phyloP scores from a whole-genome alignment of 2,888 invertebrate species.

The Agonopterix alstromeriana region DNA sequence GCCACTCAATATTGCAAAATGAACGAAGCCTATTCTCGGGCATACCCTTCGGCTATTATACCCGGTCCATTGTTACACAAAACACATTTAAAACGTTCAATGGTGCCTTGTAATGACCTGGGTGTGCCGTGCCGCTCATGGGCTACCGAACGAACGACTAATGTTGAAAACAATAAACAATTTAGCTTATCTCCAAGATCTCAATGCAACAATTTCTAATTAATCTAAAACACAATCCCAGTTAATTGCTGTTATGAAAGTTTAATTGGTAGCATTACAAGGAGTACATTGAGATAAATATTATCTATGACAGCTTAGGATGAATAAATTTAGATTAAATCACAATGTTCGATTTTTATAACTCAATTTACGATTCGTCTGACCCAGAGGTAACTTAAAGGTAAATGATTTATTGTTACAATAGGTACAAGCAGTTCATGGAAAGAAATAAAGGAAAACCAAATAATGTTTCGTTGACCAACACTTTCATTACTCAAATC shows the following conservation, averaged over 20 bases:
- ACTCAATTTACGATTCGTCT: constrained; percentile 5
- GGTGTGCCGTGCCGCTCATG: constrained; percentile 38
- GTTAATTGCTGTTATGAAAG: constrained; percentile 64
- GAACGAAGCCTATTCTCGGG: constrained; percentile 48
- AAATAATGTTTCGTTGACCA: no score
- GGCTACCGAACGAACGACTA: constrained; percentile 32
- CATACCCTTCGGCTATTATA: constrained; percentile 57
- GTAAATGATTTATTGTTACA: background rate
- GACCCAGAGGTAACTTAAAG: background rate
- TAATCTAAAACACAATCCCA: constrained; percentile 52
- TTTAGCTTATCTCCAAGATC: constrained; percentile 47
- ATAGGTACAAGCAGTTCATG: background rate
- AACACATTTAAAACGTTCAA: constrained; percentile 51
- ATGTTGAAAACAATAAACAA: constrained; percentile 44
- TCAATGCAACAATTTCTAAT: constrained; percentile 56
- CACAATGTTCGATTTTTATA: constrained; percentile 24
- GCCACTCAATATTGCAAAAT: constrained; percentile 71
- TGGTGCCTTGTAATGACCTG: constrained; percentile 52
- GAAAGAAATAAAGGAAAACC: background rate
- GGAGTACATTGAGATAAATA: constrained; percentile 31
- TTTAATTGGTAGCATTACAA: constrained; percentile 46
- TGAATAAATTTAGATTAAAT: constrained; percentile 36
- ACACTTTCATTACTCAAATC: no score
- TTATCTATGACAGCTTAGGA: constrained; percentile 33
- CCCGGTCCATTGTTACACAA: constrained; percentile 56